Percentiles rank a stretch among this genome's conserved stretches.
Conservation (phyloP, 2,888 invertebrate species). For the Ischnura elegans region DNA sequence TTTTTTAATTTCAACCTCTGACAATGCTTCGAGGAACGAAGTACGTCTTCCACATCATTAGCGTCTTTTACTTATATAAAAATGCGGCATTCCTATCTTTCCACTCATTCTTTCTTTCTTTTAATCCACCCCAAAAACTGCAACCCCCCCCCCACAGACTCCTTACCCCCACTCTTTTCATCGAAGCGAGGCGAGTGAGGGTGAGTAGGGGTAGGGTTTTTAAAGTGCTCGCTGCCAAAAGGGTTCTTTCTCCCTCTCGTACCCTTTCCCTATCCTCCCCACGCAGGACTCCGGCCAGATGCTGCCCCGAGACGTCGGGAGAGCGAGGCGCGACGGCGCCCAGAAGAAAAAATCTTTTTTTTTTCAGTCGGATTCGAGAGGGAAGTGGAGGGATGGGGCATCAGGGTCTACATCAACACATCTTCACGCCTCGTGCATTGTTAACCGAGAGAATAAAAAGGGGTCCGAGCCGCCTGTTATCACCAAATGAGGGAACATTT, state of each 20-base stretch:
- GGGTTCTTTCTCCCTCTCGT: not conserved
- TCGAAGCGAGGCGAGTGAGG: no score
- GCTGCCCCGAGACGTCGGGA: conserved; percentile 20
- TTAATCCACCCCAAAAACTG: not conserved
- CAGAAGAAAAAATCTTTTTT: not conserved
- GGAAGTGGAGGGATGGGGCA: no score
- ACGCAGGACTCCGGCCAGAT: conserved; percentile 21
- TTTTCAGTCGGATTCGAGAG: not conserved
- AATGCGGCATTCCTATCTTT: not conserved
- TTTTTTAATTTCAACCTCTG: not conserved
- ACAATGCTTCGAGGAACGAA: not conserved
- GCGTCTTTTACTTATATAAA: not conserved
- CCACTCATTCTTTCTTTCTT: not conserved
- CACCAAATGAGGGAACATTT: not conserved
- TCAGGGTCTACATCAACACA: not conserved
- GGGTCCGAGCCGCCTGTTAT: not conserved
- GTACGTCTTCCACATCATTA: not conserved
- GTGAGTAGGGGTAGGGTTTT: not conserved
- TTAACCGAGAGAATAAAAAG: not conserved
- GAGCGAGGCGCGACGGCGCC: conserved; percentile 13
- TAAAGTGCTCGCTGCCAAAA: conserved; percentile 19
- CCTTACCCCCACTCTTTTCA: not conserved
- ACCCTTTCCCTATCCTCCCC: not conserved
- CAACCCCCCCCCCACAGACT: not conserved
- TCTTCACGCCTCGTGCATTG: not conserved